Evolutionary conservation across 1,140 invertebrate species (phyloP), one percentile per base, ranked within the genome.

Genomic region (Centruroides sculpturatus): DNA sequence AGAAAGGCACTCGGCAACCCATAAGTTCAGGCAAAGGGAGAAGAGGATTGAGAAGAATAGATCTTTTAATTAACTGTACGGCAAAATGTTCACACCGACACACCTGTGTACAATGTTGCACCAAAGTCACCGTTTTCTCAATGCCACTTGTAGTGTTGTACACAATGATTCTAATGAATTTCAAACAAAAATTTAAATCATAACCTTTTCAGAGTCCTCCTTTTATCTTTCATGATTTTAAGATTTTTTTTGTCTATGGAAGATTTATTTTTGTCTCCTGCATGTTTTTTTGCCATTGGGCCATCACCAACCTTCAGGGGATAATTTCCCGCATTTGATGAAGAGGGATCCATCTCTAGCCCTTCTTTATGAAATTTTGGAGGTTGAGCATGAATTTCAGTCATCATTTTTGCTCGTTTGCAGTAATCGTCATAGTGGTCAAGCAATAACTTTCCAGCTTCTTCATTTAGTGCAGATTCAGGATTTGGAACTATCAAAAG

Each of bases 351-450:
- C 34, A 49, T 58, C 41, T 36, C 9, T 52, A 60, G 35, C 49
- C 61, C 65, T 65, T 64, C 65, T 57, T 61, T 69, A 64, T 69
- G 76, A 82, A 79, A 34, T 64, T 61, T 63, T 12, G 59, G 59
- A 51, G 65, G 66, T 74, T 82, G 81, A 55, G 91, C 91, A 79
- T 95, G 90, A 69, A 94, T 92, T 79, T 93, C 90, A 48, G 90
- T 93, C 82, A 92, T 92, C 85, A 95, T 87, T 77, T 85, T 86
- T 13, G 91, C 91, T 73, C 91, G 77, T 71, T 85, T 82, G 10
- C 82, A 89, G 76, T 93, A 94, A 72, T 92, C 88, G 71, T 92
- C 87, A 71, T 94, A 94, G 69, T 88, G 85, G 74, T 93, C 90
- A 66, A 93, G 75, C 59, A 94, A 76, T 68, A 94, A 77, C 77